A percentile compares a stretch with the other conserved stretches of the same genome.
phyloP scores from a whole-genome alignment of 2,113 vertebrate genomes.

The Entosphenus tridentatus region DNA sequence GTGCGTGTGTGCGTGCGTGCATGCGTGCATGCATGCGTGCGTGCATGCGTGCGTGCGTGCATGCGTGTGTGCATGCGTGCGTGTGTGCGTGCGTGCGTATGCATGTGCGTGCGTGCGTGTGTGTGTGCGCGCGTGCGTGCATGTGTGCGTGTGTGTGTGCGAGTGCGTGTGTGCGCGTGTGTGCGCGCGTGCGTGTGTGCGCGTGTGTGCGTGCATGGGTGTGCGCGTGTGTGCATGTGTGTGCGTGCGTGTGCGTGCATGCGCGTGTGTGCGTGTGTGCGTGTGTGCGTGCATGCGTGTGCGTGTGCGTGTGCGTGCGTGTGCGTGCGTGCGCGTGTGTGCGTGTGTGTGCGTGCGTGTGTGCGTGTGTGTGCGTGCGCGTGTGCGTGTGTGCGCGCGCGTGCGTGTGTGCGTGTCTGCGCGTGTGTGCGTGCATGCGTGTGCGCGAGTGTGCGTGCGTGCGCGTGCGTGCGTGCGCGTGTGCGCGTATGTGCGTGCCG shows the following conservation, averaged over 20 bases:
- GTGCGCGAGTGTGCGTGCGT: not conserved
- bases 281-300: not conserved
- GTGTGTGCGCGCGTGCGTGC: not conserved
- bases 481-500: constrained; percentile 65
- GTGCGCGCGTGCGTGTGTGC: not conserved
- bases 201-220: not conserved
- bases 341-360: not conserved
- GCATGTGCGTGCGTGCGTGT: not conserved
- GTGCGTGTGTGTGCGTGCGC: not conserved
- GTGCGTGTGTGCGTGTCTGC: not conserved
- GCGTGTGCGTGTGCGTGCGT: not conserved
- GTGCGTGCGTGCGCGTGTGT: not conserved
- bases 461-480: not conserved
- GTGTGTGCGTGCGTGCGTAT: not conserved
- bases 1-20: not conserved
- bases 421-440: not conserved
- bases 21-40: not conserved
- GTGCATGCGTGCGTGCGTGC: not conserved
- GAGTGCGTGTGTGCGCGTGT: not conserved
- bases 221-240: not conserved
- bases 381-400: not conserved
- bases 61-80: not conserved
- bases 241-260: not conserved
- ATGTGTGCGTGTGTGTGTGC: not conserved
- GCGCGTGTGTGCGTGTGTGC: not conserved